Base-by-base conservation (phyloP, 37 sponge, comb jelly and placozoan species). In the Spongia lamella region DNA sequence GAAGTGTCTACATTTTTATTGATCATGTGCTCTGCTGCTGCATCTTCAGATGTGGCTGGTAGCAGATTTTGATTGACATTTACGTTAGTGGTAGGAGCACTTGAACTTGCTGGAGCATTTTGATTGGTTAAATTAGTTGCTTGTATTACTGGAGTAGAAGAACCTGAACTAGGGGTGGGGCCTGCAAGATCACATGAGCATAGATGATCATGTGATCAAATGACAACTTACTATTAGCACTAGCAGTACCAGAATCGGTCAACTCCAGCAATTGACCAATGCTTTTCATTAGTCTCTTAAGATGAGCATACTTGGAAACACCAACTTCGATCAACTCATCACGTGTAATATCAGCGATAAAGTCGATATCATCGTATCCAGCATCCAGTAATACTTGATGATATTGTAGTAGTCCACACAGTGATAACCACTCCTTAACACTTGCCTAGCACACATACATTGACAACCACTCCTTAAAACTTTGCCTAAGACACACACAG, bases 311-410 rank as follows among this genome's bases (percentile, higher is more conserved):
- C 66, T 90, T 86, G n/a, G 74, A 76, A 40, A 94, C 81, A 14
- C 92, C 92, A 36, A 94, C 78, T 21, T 94, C 95, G 53, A 72
- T 40, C 36, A 94, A 65, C 17, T 94, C 95, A 17, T 84, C 92
- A 0, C 9, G 33, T 6, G 92, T 82, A 51, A 94, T 85, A 61
- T 87, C 89, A n/a, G 82, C 68, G 22, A 94, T 75, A 55, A 91
- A 94, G 66, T 94, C 92, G n/a, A 94, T 88, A 54, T 94, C 95
- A 53, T 94, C 95, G 47, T 94, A 94, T 15, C 95, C 95, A 7
- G 90, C 84, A 0, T 90, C 89, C 24, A 84, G 32, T 66, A 94
- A 29, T 20, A 65, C 63, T 7, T 59, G 14, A 69, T 88, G 79
- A 39, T 90, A 88, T 76, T 77, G 71, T 32, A 26, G 1, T 30